Percentiles rank a stretch among this genome's conserved stretches.
These are phyloP conservation scores for Atopsyche davidsoni DNA, from an alignment of 1,140 invertebrate species.

Conservation along the genomic window DNA sequence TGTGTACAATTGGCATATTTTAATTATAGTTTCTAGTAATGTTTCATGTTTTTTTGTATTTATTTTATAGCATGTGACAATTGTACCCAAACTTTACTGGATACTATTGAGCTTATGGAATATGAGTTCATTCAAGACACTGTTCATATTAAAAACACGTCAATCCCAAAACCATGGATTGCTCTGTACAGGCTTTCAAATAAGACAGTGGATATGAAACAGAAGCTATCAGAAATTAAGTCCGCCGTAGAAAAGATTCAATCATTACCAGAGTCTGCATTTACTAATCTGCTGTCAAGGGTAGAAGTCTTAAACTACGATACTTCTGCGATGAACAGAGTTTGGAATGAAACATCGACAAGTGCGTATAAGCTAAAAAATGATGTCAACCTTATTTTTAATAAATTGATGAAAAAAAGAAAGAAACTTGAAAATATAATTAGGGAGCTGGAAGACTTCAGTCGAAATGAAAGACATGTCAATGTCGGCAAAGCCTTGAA, in stretches of 20 bases:
- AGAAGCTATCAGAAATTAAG: constrained; percentile 5
- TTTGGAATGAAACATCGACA: constrained; percentile 17
- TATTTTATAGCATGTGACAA: constrained; percentile 80
- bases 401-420: constrained; percentile 23
- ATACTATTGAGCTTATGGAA: constrained; percentile 61
- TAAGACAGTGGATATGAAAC: constrained; percentile 29
- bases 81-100: constrained; percentile 78
- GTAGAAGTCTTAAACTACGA: constrained; percentile 3
- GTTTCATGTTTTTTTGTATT: no score
- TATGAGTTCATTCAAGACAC: constrained; percentile 47
- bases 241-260: constrained; percentile 10
- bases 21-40: no score
- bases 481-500: constrained; percentile 54
- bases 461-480: constrained; percentile 50
- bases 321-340: background rate
- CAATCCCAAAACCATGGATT: constrained; percentile 71
- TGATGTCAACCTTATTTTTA: constrained; percentile 25
- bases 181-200: constrained; percentile 49
- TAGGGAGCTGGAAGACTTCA: constrained; percentile 47
- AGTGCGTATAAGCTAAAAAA: constrained; percentile 22
- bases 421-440: constrained; percentile 36
- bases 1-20: background rate
- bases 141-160: constrained; percentile 52
- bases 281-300: constrained; percentile 9
- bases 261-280: constrained; percentile 18